Evolutionary conservation across 2,797 vertebrate species (phyloP), one percentile per base, ranked within the genome.

Genomic region (Labeo calbasu): DNA sequence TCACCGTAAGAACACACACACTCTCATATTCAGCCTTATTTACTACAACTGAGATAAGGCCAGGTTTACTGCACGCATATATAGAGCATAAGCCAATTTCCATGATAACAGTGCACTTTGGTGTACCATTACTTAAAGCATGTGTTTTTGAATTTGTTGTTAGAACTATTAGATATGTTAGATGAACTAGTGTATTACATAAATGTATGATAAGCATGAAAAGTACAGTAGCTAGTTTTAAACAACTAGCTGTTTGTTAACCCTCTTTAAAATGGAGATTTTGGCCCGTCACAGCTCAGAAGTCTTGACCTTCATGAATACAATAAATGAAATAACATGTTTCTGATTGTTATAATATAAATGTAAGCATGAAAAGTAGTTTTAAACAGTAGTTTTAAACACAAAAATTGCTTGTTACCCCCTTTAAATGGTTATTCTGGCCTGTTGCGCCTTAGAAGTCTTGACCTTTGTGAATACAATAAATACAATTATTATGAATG

Each of bases 1-100:
- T 97, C 96, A 94, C 91, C 89, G 84, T 92, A 91, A 90, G 89
- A 94, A 96, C 95, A 95, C 94, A 95, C 93, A 85, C 88, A 90
- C 28, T 51, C 28, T 32, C 71, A 77, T 46, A 61, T 68, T 81
- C 57, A 28, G 51, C 36, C 48, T 69, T 63, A 77, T 50, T 63
- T 81, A 66, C 65, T 46, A n/a, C 21, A 17, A 17, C 5, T 51
- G 50, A 12, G 12, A 77, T 17, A 28, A 81, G 36, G 8, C 50
- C 65, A 10, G 82, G 36, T 66, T 59, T 84, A 32, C 65, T 48
- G 28, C 25, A 43, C 7, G 2, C 15, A 21, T 46, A 59, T 6
- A 48, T 57, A 15, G n/a, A 36, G 40, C n/a, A 65, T 48, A 65
- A 25, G 40, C 76, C 59, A 63, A 17, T 65, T 50, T 32, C 48